Base-by-base conservation (phyloP, 2,113 vertebrate species). In the Pseudorasbora parva region DNA sequence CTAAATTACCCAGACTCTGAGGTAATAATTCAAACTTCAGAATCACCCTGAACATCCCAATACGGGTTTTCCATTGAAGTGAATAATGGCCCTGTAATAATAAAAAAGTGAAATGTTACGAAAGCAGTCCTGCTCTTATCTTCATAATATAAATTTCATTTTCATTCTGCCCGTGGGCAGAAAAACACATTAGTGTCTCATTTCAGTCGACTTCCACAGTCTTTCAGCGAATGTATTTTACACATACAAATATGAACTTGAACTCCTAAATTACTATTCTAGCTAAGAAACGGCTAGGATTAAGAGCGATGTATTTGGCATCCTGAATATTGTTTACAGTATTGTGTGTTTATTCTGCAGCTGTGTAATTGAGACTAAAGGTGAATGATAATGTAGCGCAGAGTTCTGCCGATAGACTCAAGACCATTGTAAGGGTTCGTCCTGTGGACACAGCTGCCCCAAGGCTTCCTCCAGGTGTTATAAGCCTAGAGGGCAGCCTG, bases 401-500 rank as follows among this genome's bases (percentile, higher is more conserved):
- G 9, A 33, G 5, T 66, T 33, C 45, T 51, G 82, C 30, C 54
- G 74, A 76, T 45, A 51, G 49, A 66, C 57, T 27, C 33, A 12
- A 15, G 45, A 17, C 82, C 8, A 15, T 78, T 54, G 27, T 51
- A 68, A 78, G 17, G 8, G n/a, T 33, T 51, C 12, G 2, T 47
- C 19, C 25, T 17, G 59, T 25, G 47, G 62, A 60, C 27, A n/a
- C 43, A 27, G 11, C 56, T 49, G 25, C 82, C 82, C 62, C 23
- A 76, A 49, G 71, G 71, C 82, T 76, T 62, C 45, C 82, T 54
- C 72, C 25, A 64, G 82, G 69, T 60, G 41, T 49, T 75, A 64
- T 49, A n/a, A 33, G 19, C 30, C 64, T 45, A 41, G 14, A 69
- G 79, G 43, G 27, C 30, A 23, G 62, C 79, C 79, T 71, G 47